Evolutionary conservation across 1,140 invertebrate species (phyloP).

Genomic region (Brachionus manjavacas): DNA sequence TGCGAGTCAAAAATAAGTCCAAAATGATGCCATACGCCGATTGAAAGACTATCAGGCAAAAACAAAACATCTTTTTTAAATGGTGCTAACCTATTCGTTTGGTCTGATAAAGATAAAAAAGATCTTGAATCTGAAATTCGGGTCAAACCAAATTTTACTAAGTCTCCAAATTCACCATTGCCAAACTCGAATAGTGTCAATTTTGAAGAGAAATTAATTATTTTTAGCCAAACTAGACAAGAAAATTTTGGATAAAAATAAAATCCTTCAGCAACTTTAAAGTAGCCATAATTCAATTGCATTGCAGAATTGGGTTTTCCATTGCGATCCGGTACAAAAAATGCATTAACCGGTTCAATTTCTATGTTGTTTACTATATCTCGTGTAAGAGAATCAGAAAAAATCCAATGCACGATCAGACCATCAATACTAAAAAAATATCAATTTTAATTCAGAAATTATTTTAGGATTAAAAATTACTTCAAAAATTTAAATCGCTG

Average conservation of each 20-base stretch:
- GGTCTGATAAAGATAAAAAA: neutral
- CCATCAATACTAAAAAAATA: neutral
- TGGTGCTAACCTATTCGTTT: too few relatives aligned
- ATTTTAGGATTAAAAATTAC: neutral
- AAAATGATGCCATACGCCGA: neutral
- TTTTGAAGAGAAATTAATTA: neutral
- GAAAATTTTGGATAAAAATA: neutral
- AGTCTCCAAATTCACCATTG: neutral
- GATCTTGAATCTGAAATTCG: neutral
- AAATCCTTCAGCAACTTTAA: neutral
- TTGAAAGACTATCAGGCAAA: neutral
- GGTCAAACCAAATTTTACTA: neutral
- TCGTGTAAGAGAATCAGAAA: neutral
- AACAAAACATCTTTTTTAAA: neutral
- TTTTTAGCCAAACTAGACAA: neutral
- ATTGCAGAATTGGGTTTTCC: neutral
- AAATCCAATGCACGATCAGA: slow-evolving; percentile 4
- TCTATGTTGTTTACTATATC: neutral
- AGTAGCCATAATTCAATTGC: neutral
- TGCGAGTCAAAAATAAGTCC: neutral
- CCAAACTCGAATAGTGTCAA: neutral
- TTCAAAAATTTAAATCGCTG: neutral
- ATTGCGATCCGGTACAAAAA: neutral
- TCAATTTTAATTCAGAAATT: neutral
- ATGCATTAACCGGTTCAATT: neutral